phyloP scores from a whole-genome alignment of 2,888 invertebrate genomes.

The Conomelus anceps region DNA sequence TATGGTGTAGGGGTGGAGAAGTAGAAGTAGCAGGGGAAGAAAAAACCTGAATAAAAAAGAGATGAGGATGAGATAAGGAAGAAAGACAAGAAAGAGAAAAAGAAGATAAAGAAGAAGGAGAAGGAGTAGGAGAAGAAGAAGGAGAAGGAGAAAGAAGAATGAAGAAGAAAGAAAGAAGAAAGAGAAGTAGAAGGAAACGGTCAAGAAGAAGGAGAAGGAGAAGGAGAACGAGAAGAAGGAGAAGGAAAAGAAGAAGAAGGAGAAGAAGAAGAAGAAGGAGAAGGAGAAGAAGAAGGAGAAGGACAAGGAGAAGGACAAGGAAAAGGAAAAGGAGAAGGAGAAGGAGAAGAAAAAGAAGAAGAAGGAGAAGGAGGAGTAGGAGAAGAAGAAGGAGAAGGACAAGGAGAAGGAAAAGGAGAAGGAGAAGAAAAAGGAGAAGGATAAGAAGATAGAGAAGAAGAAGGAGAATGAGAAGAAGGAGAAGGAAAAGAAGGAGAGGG shows the following conservation, averaged over 20 bases:
- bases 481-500: no score
- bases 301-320: not conserved
- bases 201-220: not conserved
- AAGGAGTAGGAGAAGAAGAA: not conserved
- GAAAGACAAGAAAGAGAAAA: not conserved
- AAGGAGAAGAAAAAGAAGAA: no score
- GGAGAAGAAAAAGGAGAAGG: no score
- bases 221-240: not conserved
- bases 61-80: not conserved
- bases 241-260: not conserved
- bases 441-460: no score
- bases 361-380: no score
- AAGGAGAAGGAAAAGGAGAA: no score
- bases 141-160: not conserved
- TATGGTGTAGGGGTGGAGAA: not conserved
- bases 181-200: not conserved
- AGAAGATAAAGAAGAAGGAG: not conserved
- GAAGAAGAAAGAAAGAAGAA: not conserved
- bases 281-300: not conserved
- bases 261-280: no score
- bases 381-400: no score
- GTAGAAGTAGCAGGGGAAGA: not conserved
- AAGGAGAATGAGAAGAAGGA: no score
- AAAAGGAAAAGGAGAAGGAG: not conserved
- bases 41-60: not conserved